Percentiles rank a stretch among this genome's conserved stretches.
Conservation (phyloP, 2,888 invertebrate species). For the Himalopsyche japonica region DNA sequence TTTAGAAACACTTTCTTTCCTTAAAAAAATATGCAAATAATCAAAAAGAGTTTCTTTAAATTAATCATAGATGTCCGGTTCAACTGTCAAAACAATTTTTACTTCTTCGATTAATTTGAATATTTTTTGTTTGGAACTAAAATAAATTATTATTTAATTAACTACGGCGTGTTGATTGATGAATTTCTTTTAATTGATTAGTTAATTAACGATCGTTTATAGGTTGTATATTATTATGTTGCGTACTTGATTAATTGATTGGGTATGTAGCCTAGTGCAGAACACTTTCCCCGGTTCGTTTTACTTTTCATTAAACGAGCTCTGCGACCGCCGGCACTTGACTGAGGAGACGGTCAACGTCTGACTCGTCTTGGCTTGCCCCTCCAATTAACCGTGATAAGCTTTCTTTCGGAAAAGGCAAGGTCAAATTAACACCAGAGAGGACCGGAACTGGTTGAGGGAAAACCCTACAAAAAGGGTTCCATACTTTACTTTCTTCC, state of each 20-base stretch:
- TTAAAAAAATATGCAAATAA: background rate
- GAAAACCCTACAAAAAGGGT: background rate
- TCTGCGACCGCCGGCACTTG: background rate
- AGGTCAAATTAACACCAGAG: background rate
- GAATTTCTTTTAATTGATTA: no score
- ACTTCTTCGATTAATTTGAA: no score
- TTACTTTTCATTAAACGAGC: background rate
- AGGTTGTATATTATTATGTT: no score
- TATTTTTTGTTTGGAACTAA: no score
- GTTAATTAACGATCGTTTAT: no score
- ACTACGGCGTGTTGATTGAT: no score
- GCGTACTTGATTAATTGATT: no score
- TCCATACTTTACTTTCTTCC: no score
- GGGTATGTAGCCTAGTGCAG: background rate
- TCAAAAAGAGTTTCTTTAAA: background rate
- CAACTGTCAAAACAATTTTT: no score
- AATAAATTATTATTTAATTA: no score
- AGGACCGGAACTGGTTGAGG: background rate
- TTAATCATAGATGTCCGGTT: no score
- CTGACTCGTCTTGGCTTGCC: background rate
- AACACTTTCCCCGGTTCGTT: background rate
- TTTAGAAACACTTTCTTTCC: background rate
- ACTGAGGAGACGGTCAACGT: background rate
- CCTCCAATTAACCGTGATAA: background rate
- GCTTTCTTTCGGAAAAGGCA: background rate